Conservation (phyloP, 2,888 invertebrate species). For the Plebejus melissa region DNA sequence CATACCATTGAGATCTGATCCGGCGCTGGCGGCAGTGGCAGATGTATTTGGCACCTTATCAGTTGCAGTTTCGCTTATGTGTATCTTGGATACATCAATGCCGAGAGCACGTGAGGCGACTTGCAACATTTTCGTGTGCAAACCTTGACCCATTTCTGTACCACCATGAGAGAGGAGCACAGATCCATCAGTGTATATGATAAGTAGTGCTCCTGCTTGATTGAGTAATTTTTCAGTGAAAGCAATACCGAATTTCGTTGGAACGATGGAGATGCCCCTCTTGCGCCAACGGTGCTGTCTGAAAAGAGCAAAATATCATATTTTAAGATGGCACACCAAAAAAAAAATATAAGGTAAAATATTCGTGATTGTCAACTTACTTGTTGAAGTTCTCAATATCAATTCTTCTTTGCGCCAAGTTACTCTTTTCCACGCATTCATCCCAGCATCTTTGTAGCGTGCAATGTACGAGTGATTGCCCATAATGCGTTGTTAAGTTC, state of each 20-base stretch:
- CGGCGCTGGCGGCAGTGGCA: constrained; percentile 92
- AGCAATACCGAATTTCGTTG: constrained; percentile 91
- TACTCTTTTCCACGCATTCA: constrained; percentile 84
- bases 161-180: constrained; percentile 94
- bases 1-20: constrained; percentile 95
- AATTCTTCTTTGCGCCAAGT: constrained; percentile 78
- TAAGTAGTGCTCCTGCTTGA: constrained; percentile 92
- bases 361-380: constrained; percentile 58
- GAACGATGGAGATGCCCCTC: constrained; percentile 88
- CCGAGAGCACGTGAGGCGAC: constrained; percentile 87
- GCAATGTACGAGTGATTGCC: constrained; percentile 85
- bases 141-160: constrained; percentile 98
- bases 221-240: constrained; percentile 88
- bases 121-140: constrained; percentile 97
- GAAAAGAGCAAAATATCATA: constrained; percentile 43
- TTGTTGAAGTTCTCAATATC: constrained; percentile 85
- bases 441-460: constrained; percentile 88
- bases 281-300: constrained; percentile 91
- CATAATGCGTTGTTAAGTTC: constrained; percentile 88
- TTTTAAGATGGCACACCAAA: background rate
- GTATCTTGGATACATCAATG: constrained; percentile 85
- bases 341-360: background rate
- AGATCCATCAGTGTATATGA: constrained; percentile 93
- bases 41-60: constrained; percentile 96
- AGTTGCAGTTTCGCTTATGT: constrained; percentile 90